Conservation (phyloP, 2,113 vertebrate species). For the Siphamia tubifer region DNA sequence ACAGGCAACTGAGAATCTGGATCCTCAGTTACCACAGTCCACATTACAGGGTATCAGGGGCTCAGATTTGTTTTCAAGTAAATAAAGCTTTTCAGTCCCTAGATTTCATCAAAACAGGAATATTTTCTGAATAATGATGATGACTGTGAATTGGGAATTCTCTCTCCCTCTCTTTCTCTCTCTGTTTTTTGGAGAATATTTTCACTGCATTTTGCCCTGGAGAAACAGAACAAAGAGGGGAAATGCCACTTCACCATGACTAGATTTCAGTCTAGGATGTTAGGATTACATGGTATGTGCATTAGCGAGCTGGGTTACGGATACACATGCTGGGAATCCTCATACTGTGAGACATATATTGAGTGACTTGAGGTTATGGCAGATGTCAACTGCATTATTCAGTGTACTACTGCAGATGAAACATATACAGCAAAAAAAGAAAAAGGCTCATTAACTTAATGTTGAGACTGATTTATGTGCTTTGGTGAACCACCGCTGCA, state of each 20-base stretch:
- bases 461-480: conserved; percentile 8
- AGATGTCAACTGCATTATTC: background rate
- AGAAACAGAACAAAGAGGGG: background rate
- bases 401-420: background rate
- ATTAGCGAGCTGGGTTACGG: background rate
- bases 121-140: conserved; percentile 42
- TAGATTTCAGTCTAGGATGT: background rate
- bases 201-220: conserved; percentile 16
- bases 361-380: background rate
- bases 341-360: conserved; percentile 6
- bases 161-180: conserved; percentile 19
- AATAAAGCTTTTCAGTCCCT: conserved; percentile 44
- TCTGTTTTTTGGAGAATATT: background rate
- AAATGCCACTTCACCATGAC: conserved; percentile 1
- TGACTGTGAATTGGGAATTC: conserved; percentile 18
- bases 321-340: background rate
- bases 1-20: conserved; percentile 33
- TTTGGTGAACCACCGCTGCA: background rate
- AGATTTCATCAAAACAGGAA: conserved; percentile 45
- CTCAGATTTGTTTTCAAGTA: conserved; percentile 41
- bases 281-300: background rate
- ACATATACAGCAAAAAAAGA: background rate
- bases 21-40: conserved; percentile 31
- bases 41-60: conserved; percentile 36
- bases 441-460: background rate